phyloP scores from a whole-genome alignment of 2,797 vertebrate species.

The Tapera naevia region DNA sequence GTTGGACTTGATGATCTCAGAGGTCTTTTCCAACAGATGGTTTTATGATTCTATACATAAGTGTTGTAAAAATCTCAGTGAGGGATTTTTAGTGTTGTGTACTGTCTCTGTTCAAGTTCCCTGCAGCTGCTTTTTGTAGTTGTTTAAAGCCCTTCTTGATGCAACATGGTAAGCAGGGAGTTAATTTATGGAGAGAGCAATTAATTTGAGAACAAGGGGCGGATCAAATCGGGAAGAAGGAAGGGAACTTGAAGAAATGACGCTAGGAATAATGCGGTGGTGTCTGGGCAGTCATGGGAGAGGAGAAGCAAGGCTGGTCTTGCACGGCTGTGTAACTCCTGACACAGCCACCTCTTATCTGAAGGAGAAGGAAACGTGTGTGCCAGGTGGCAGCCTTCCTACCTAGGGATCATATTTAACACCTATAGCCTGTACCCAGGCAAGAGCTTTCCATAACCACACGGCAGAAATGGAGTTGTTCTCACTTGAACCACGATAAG shows the following conservation, averaged over 20 bases:
- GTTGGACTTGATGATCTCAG: no score
- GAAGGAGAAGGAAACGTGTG: not conserved
- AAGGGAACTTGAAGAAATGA: not conserved
- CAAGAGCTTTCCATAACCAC: not conserved
- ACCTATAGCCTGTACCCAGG: not conserved
- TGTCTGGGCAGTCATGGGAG: not conserved
- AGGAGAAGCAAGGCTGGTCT: not conserved
- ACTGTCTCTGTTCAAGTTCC: not conserved
- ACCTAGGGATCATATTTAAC: not conserved
- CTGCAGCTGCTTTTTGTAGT: not conserved
- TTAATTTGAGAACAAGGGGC: not conserved
- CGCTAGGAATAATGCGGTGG: fast-evolving
- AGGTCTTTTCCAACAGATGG: no score
- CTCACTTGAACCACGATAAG: not conserved
- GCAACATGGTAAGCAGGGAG: not conserved
- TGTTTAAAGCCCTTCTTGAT: not conserved
- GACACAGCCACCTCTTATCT: fast-evolving
- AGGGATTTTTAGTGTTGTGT: not conserved
- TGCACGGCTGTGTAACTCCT: not conserved
- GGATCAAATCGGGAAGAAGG: not conserved
- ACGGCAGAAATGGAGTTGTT: not conserved
- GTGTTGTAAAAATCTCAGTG: not conserved
- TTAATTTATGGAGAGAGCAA: not conserved
- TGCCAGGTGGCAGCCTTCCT: not conserved
- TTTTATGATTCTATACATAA: no score